phyloP scores from a whole-genome alignment of 2,888 invertebrate genomes.

The Idaea biselata region DNA sequence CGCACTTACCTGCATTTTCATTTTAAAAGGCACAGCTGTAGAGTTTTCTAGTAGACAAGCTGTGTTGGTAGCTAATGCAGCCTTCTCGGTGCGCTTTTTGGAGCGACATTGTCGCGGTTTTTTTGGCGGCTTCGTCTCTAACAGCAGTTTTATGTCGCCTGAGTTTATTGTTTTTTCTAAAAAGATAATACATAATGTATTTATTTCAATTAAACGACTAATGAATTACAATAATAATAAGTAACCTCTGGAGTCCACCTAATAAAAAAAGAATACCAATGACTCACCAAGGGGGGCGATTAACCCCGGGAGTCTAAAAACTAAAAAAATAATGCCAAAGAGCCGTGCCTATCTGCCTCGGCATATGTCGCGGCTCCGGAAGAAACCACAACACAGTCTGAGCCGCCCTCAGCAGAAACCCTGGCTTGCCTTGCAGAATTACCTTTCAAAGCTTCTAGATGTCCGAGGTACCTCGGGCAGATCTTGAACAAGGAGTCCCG shows the following conservation, averaged over 20 bases:
- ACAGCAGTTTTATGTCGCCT: neutral
- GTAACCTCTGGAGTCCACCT: no score
- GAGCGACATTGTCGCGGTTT: constrained; percentile 24
- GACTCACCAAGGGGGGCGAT: no score
- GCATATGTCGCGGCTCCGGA: no score
- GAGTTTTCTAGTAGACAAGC: constrained; percentile 50
- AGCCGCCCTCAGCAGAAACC: no score
- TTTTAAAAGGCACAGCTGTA: constrained; percentile 58
- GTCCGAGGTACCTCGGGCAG: constrained; percentile 46
- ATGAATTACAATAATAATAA: no score
- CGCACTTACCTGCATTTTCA: constrained; percentile 43
- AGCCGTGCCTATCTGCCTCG: no score
- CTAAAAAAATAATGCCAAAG: no score
- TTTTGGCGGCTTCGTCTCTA: neutral
- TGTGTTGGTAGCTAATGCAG: constrained; percentile 52
- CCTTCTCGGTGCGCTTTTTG: constrained; percentile 45
- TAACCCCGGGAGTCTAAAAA: no score
- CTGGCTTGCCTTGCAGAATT: constrained; percentile 7
- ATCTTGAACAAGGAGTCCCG: constrained; percentile 35
- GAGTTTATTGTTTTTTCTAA: constrained; percentile 4
- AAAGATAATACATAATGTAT: neutral
- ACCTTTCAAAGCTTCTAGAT: constrained; percentile 55
- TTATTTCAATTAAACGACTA: no score
- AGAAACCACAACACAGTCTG: no score
- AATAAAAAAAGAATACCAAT: no score